Percentiles rank a stretch among this genome's conserved stretches.
These are phyloP conservation scores for Chelonoidis abingdonii DNA, from an alignment of 2,113 vertebrate species.

Conservation along the genomic window DNA sequence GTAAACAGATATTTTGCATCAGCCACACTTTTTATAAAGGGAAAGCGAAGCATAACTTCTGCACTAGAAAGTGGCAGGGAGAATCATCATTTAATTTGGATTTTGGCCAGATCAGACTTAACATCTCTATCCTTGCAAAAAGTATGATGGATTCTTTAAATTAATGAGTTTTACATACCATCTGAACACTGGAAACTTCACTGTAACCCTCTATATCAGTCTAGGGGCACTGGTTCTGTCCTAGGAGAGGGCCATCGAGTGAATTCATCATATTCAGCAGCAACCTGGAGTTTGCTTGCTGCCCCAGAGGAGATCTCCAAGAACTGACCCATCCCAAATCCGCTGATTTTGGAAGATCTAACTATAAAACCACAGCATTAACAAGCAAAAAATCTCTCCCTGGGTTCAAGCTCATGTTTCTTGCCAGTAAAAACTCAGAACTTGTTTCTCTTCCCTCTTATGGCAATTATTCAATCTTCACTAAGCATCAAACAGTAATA, in stretches of 20 bases:
- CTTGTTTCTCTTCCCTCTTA: conserved; percentile 68
- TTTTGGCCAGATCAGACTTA: background rate
- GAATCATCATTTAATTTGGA: background rate
- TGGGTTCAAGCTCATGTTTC: conserved; percentile 34
- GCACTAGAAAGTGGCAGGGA: background rate
- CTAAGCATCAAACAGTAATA: background rate
- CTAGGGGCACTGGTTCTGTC: background rate
- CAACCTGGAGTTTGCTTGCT: background rate
- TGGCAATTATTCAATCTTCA: conserved; percentile 48
- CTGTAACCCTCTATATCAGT: background rate
- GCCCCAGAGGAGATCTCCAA: background rate
- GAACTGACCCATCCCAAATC: conserved; percentile 24
- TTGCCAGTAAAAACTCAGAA: conserved; percentile 59
- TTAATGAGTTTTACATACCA: background rate
- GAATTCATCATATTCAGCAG: background rate
- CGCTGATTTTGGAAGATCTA: conserved; percentile 32
- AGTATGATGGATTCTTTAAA: background rate
- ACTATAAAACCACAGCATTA: conserved; percentile 43
- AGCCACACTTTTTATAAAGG: background rate
- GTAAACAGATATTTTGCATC: no score
- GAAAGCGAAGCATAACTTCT: background rate
- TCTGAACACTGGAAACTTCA: background rate
- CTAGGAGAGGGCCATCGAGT: background rate
- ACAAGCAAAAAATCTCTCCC: conserved; percentile 32
- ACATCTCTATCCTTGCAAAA: no score